Conservation (phyloP, 1,140 invertebrate species). For the Penaeus chinensis region DNA sequence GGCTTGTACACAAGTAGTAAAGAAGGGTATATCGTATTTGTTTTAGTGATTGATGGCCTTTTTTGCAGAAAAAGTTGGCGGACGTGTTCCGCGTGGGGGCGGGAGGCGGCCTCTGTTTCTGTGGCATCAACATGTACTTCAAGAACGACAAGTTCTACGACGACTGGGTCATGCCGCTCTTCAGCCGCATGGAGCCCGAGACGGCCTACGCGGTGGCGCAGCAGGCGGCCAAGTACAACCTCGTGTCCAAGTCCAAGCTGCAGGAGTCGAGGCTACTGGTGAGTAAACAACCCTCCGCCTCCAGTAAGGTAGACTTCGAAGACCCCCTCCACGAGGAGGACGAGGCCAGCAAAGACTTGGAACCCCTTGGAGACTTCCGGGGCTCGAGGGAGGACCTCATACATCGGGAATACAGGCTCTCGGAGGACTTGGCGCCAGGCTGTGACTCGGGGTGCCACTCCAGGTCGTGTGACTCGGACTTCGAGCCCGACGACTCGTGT, state of each 20-base stretch:
- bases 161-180: conserved; percentile 57
- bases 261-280: conserved; percentile 48
- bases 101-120: conserved; percentile 52
- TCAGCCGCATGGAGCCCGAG: conserved; percentile 49
- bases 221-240: conserved; percentile 54
- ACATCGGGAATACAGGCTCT: neutral
- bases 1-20: too few species aligned
- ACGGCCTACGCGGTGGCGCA: conserved; percentile 44
- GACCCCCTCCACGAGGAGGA: conserved; percentile 7
- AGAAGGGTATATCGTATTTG: too few species aligned
- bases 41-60: too few species aligned
- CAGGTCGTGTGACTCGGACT: conserved; percentile 40
- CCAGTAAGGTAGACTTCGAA: conserved; percentile 8
- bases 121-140: conserved; percentile 57
- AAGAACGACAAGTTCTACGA: conserved; percentile 58
- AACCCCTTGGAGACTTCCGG: conserved; percentile 30
- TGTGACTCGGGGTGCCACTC: neutral
- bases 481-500: conserved; percentile 44
- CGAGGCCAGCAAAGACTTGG: conserved; percentile 5
- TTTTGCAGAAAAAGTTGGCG: conserved; percentile 46
- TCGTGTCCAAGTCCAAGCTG: conserved; percentile 47
- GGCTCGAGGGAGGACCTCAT: conserved; percentile 44
- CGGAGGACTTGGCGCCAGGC: neutral
- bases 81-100: conserved; percentile 41
- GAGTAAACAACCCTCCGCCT: conserved; percentile 45